Conservation (phyloP, 2,888 invertebrate genomes). For the Phengaris arion region DNA sequence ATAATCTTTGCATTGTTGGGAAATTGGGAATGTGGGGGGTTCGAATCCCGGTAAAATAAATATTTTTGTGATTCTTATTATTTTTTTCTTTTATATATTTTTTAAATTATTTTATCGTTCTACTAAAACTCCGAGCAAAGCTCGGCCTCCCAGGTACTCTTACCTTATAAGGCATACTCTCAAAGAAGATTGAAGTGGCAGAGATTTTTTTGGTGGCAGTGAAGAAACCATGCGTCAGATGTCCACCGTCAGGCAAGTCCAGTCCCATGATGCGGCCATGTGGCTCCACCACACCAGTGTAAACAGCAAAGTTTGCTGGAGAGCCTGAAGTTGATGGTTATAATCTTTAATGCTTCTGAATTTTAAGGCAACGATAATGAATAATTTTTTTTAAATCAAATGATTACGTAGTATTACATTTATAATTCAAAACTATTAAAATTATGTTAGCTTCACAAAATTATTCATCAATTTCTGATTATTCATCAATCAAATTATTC, state of each 20-base stretch:
- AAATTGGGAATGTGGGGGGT: no score
- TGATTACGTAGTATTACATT: not conserved
- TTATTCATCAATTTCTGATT: no score
- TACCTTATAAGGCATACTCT: conserved; percentile 98
- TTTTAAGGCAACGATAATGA: no score
- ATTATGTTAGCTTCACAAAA: no score
- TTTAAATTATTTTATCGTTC: no score
- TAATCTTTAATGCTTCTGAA: not conserved
- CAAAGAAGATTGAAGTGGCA: conserved; percentile 98
- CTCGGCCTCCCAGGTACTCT: conserved; percentile 29
- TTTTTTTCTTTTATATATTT: no score
- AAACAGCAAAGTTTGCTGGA: conserved; percentile 98
- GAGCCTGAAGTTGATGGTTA: conserved; percentile 77
- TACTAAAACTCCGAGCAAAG: no score
- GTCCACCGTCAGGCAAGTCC: conserved; percentile 98
- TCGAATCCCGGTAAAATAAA: no score
- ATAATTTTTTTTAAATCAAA: not conserved
- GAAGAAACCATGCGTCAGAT: conserved; percentile 95
- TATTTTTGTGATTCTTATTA: no score
- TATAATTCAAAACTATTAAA: no score
- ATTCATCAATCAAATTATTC: no score
- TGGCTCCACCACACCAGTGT: conserved; percentile 93
- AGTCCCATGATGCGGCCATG: conserved; percentile 98
- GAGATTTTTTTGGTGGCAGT: conserved; percentile 95
- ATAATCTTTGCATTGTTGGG: no score